Conservation (phyloP, 1,140 invertebrate genomes). For the Zelostemma sp. region DNA sequence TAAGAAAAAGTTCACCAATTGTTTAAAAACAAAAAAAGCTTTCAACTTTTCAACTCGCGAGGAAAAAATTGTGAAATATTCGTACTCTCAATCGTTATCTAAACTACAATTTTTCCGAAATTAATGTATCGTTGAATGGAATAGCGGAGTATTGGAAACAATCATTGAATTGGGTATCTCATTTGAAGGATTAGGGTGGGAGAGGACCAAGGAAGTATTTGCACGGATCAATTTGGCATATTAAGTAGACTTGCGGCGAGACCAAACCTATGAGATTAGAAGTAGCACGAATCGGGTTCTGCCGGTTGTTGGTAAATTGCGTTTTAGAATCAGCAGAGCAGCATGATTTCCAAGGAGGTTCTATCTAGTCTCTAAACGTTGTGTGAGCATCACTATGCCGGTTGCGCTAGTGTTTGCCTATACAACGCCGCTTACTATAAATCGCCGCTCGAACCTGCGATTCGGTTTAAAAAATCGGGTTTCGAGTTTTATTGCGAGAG, state of each 20-base stretch:
- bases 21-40: no score
- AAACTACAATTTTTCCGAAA: no score
- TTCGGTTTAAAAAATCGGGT: no score
- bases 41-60: no score
- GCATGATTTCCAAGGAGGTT: constrained; percentile 57
- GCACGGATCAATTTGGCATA: constrained; percentile 11
- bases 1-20: no score
- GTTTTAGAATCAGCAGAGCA: constrained; percentile 64
- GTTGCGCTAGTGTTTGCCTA: constrained; percentile 21
- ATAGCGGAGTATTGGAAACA: constrained; percentile 7
- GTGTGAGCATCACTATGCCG: constrained; percentile 38
- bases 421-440: constrained; percentile 29
- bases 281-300: constrained; percentile 30
- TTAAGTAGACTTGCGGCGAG: constrained; percentile 1
- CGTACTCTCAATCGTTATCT: no score
- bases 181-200: constrained; percentile 46
- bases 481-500: no score
- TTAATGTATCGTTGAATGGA: no score
- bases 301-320: constrained; percentile 66
- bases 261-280: constrained; percentile 40
- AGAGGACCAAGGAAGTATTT: constrained; percentile 49
- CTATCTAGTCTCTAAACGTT: constrained; percentile 63
- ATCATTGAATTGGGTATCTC: constrained; percentile 50
- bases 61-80: no score
- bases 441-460: no score